Evolutionary conservation across 2,888 invertebrate genomes (phyloP).

Genomic region (Eueremaeus valkanovi): DNA sequence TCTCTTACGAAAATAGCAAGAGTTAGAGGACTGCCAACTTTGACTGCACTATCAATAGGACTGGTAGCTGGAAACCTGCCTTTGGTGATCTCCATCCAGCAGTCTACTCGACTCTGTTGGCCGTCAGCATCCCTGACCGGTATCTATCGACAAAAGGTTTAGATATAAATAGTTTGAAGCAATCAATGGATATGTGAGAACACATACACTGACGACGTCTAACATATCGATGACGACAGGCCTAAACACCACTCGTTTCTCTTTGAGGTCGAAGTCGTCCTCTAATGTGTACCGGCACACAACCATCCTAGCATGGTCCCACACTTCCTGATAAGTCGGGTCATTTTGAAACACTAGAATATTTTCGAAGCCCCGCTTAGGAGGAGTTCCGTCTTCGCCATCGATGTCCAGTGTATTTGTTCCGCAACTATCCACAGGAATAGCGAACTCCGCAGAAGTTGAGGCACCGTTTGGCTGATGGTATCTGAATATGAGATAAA

Average conservation of each 20-base stretch:
- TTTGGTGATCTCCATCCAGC: conserved; percentile 49
- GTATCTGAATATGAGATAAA: no score
- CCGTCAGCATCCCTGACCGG: conserved; percentile 45
- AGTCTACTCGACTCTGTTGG: conserved; percentile 45
- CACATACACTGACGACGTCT: conserved; percentile 45
- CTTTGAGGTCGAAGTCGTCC: conserved; percentile 41
- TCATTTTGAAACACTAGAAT: conserved; percentile 49
- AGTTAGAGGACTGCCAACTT: conserved; percentile 66
- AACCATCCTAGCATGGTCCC: conserved; percentile 48
- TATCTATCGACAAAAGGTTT: conserved; percentile 34
- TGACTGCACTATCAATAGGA: conserved; percentile 62
- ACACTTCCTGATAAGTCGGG: conserved; percentile 47
- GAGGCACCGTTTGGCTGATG: conserved; percentile 47
- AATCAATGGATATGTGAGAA: background rate
- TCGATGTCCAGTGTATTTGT: conserved; percentile 44
- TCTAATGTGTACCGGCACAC: conserved; percentile 45
- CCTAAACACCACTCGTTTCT: conserved; percentile 48
- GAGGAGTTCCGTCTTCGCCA: conserved; percentile 42
- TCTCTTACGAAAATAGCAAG: conserved; percentile 66
- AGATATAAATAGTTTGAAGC: background rate
- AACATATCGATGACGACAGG: conserved; percentile 48
- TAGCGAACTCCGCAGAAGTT: conserved; percentile 46
- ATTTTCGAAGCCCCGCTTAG: conserved; percentile 47
- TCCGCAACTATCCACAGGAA: conserved; percentile 48
- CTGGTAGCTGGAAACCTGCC: conserved; percentile 52